Evolutionary conservation across 2,888 invertebrate genomes (phyloP).

Genomic region (Drosophila colorata): DNA sequence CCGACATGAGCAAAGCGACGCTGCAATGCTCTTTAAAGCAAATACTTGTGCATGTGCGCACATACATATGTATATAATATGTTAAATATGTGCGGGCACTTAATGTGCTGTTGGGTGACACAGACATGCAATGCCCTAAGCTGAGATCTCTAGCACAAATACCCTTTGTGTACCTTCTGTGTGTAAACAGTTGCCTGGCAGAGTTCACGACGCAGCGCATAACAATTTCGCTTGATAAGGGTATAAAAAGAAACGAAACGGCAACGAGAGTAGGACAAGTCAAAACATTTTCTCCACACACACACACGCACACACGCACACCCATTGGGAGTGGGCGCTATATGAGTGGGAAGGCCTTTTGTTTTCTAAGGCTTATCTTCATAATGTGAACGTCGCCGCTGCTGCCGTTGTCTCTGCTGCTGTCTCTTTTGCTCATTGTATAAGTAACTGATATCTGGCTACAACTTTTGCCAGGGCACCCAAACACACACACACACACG

Average conservation of each 20-base stretch:
- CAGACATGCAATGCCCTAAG: slow-evolving; percentile 29
- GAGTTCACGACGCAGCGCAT: slow-evolving; percentile 46
- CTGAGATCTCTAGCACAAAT: slow-evolving; percentile 39
- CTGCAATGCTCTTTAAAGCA: slow-evolving; percentile 24
- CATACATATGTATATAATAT: too few relatives aligned
- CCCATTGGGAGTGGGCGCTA: not conserved
- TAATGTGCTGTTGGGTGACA: slow-evolving; percentile 18
- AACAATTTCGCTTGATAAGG: slow-evolving; percentile 50
- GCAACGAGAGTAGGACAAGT: slow-evolving; percentile 65
- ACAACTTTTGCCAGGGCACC: slow-evolving; percentile 63
- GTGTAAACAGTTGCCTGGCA: slow-evolving; percentile 31
- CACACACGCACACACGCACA: slow-evolving; percentile 21
- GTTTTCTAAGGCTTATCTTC: slow-evolving; percentile 77
- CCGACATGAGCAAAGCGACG: slow-evolving; percentile 5
- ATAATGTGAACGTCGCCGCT: slow-evolving; percentile 74
- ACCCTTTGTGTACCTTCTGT: slow-evolving; percentile 29
- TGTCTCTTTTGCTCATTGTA: slow-evolving; percentile 60
- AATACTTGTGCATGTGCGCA: slow-evolving; percentile 2
- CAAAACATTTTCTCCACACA: slow-evolving; percentile 63
- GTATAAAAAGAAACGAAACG: slow-evolving; percentile 67
- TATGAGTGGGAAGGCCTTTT: slow-evolving; percentile 51
- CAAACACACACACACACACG: slow-evolving; percentile 8
- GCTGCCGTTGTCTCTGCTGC: slow-evolving; percentile 36
- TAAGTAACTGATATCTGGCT: slow-evolving; percentile 71
- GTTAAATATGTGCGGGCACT: slow-evolving; percentile 9